Base-by-base conservation (phyloP, 2,797 vertebrate genomes). In the Cyprinella venusta region DNA sequence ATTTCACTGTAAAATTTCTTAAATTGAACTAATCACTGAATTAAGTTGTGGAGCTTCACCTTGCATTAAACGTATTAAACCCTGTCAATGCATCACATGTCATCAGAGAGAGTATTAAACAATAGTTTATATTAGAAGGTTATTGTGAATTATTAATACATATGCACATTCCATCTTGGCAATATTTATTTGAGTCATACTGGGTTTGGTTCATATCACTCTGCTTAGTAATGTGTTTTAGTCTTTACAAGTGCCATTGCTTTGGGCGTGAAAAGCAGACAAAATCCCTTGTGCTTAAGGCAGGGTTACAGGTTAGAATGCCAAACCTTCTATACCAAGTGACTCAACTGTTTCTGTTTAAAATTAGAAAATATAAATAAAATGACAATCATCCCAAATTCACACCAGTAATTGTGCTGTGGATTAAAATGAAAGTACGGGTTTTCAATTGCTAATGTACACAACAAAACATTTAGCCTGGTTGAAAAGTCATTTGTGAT, bases 191-290 rank as follows among this genome's bases (percentile, higher is more conserved):
- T 45, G 72, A 76, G 36, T 76, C 63, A 82, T 16, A 30, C 38
- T 77, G 74, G 81, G 81, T 77, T 83, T 83, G 81, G 81, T 77
- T 83, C 54, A 69, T 68, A 36, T 42, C 13, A 65, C 33, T n/a
- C 5, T 64, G 19, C 50, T 75, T 75, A 56, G 30, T 65, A 59
- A 76, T 76, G 74, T 19, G 15, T 61, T 42, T 76, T 76, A 76
- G 13, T 63, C 6, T 81, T 63, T 61, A 24, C 69, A 38, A 42
- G 26, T 64, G 19, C 7, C 13, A 52, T 64, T 74, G 10, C 18
- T 75, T 72, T 65, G 80, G 80, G 80, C 75, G 80, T 81, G 70
- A 81, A 61, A 72, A 81, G n/a, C 26, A 24, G 40, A 36, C 68
- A 63, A 6, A 33, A 81, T 64, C 33, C 3, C 15, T 64, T 12